Percentiles rank a stretch among this genome's conserved stretches.
Conservation (phyloP, 2,888 invertebrate species). For the Drosophila greeni region DNA sequence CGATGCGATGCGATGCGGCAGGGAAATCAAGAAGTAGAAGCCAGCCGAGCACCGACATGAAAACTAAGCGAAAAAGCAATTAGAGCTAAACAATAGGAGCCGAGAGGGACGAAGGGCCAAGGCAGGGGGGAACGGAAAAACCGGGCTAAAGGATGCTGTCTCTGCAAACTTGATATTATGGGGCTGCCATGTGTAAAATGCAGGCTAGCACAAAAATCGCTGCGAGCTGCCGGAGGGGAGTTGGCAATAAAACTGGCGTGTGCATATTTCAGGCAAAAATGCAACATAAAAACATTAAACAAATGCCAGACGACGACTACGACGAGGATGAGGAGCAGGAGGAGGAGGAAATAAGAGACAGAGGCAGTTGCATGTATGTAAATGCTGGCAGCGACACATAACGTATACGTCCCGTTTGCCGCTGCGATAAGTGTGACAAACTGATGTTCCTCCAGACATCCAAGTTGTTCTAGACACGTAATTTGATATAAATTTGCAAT, state of each 20-base stretch:
- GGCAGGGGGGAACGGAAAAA: constrained; percentile 8
- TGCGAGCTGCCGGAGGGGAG: constrained; percentile 32
- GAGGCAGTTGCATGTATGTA: constrained; percentile 12
- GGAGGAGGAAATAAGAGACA: no score
- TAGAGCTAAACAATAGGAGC: constrained; percentile 62
- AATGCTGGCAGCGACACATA: constrained; percentile 34
- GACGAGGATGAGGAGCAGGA: constrained; percentile 4
- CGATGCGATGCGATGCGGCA: constrained; percentile 55
- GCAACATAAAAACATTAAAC: constrained; percentile 70
- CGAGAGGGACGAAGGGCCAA: constrained; percentile 8
- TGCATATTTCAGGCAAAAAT: constrained; percentile 68
- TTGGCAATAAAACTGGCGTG: constrained; percentile 68
- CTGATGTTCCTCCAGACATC: constrained; percentile 40
- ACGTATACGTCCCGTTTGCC: constrained; percentile 27
- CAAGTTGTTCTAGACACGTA: constrained; percentile 33
- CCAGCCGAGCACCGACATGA: constrained; percentile 41
- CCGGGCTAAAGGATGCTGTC: constrained; percentile 44
- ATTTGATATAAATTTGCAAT: constrained; percentile 69
- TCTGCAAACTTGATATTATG: constrained; percentile 55
- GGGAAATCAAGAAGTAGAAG: constrained; percentile 54
- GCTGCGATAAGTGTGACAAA: constrained; percentile 55
- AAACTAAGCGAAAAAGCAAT: constrained; percentile 65
- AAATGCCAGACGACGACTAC: constrained; percentile 57
- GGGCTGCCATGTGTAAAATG: constrained; percentile 62
- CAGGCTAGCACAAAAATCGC: constrained; percentile 54